Conservation (phyloP, 1,140 invertebrate species). For the Bombus ignitus region DNA sequence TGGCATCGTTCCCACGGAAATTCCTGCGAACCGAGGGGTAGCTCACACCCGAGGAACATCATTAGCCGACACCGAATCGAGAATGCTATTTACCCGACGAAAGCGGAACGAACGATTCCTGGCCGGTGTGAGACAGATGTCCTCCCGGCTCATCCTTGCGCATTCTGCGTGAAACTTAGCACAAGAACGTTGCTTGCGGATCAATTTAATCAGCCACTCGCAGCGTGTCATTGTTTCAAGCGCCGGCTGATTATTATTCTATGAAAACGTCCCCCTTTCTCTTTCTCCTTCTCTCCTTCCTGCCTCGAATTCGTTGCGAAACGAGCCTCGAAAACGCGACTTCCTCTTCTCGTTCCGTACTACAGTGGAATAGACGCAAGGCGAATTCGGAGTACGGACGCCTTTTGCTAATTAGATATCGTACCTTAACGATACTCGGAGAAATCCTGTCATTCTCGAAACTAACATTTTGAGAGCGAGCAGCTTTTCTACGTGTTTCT, state of each 20-base stretch:
- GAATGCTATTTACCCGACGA: conserved; percentile 6
- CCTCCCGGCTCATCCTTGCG: not conserved
- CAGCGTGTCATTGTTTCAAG: not conserved
- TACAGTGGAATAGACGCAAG: too few relatives aligned
- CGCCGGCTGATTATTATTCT: not conserved
- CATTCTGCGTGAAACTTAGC: not conserved
- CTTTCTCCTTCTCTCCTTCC: not conserved
- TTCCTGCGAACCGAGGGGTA: not conserved
- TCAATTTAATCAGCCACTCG: not conserved
- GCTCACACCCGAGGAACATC: not conserved
- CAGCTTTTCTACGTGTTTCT: not conserved
- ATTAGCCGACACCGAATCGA: conserved; percentile 16
- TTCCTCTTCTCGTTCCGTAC: not conserved
- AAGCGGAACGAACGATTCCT: conserved; percentile 11
- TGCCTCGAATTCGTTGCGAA: not conserved
- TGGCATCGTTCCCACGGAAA: not conserved
- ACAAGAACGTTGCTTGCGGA: not conserved
- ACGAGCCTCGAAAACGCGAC: not conserved
- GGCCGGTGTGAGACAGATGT: not conserved
- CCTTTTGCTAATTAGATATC: not conserved
- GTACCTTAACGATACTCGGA: not conserved
- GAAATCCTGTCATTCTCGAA: not conserved
- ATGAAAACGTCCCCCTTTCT: not conserved
- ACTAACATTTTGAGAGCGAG: not conserved
- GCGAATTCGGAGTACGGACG: not conserved